phyloP scores from a whole-genome alignment of 2,797 vertebrate species.

The Carduelis carduelis region DNA sequence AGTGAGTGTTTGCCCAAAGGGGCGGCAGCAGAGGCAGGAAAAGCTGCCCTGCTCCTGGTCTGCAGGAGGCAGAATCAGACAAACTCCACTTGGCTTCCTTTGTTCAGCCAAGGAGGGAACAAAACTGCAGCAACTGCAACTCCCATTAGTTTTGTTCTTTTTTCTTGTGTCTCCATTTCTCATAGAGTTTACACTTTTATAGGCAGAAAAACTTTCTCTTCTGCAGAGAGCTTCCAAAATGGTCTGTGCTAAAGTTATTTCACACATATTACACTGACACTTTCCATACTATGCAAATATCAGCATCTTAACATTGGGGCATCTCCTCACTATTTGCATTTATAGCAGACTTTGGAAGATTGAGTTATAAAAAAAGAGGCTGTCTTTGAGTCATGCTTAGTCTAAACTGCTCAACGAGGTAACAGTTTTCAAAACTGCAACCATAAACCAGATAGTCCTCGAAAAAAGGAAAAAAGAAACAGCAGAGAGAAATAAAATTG shows the following conservation, averaged over 20 bases:
- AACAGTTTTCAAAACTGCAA: constrained; percentile 40
- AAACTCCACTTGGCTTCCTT: neutral
- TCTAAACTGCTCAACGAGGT: neutral
- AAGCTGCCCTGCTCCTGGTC: neutral
- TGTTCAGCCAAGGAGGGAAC: neutral
- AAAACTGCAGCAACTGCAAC: neutral
- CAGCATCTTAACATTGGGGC: constrained; percentile 68
- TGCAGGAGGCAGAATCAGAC: neutral
- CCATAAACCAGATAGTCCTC: constrained; percentile 27
- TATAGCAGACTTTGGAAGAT: constrained; percentile 69
- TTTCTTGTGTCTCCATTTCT: neutral
- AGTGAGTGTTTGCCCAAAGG: neutral
- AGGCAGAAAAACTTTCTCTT: constrained; percentile 52
- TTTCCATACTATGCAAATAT: constrained; percentile 46
- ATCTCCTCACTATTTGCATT: constrained; percentile 48
- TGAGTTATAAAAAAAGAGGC: constrained; percentile 52
- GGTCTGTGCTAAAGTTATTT: constrained; percentile 53
- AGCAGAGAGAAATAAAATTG: neutral
- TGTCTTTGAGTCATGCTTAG: constrained; percentile 54
- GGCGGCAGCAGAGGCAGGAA: neutral
- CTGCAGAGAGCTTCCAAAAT: constrained; percentile 55
- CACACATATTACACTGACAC: constrained; percentile 60
- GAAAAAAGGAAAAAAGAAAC: neutral
- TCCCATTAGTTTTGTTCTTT: neutral
- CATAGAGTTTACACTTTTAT: constrained; percentile 36